A percentile compares a stretch with the other conserved stretches of the same genome.
Evolutionary conservation across 2,797 vertebrate genomes (phyloP).

Genomic region (Aldrovandia affinis): DNA sequence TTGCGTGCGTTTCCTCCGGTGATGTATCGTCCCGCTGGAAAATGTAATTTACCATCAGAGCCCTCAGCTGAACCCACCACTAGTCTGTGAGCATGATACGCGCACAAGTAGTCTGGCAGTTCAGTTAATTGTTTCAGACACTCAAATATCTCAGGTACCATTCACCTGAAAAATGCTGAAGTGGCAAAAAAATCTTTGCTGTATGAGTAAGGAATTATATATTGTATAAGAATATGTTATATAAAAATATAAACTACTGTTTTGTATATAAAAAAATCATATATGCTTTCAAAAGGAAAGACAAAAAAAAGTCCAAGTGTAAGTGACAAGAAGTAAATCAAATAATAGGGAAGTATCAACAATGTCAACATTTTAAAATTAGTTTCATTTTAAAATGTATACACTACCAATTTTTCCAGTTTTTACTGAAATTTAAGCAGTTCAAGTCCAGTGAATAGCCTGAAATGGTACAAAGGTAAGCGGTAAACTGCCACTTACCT

Average conservation of each 20-base stretch:
- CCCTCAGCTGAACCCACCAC: slow-evolving; percentile 99
- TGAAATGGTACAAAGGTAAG: too few relatives aligned
- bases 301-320: too few relatives aligned
- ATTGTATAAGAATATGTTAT: background rate
- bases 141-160: slow-evolving; percentile 94
- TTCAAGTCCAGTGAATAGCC: too few relatives aligned
- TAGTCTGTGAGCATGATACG: slow-evolving; percentile 98
- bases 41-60: slow-evolving; percentile 99
- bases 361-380: too few relatives aligned
- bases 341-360: too few relatives aligned
- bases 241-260: slow-evolving; percentile 39
- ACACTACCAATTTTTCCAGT: too few relatives aligned
- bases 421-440: too few relatives aligned
- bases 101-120: slow-evolving; percentile 95
- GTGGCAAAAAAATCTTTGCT: slow-evolving; percentile 62
- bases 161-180: slow-evolving; percentile 86
- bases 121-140: slow-evolving; percentile 98
- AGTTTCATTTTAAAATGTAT: too few relatives aligned
- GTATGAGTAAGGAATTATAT: slow-evolving; percentile 12
- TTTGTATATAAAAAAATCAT: slow-evolving; percentile 28
- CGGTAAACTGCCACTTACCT: too few relatives aligned
- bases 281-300: background rate
- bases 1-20: slow-evolving; percentile 94
- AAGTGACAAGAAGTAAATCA: too few relatives aligned
- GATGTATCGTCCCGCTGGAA: slow-evolving; percentile 98